These are phyloP conservation scores for Micrasema longulum DNA, from an alignment of 1,140 invertebrate genomes.

Conservation along the genomic window DNA sequence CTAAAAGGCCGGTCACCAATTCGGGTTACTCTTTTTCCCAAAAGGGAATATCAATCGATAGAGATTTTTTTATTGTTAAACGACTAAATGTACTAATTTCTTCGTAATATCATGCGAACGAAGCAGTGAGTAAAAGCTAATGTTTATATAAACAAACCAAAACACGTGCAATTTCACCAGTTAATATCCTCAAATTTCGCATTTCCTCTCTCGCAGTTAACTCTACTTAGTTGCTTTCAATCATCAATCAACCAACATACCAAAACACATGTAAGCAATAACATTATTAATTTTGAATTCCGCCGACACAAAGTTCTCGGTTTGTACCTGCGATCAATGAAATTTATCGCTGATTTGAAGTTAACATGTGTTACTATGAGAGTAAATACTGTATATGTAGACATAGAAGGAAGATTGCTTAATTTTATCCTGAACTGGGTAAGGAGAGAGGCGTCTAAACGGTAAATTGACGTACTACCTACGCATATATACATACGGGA, in stretches of 20 bases:
- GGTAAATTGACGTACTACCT: too few relatives aligned
- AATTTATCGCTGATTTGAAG: conserved; percentile 1
- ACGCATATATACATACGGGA: too few relatives aligned
- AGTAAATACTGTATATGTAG: conserved; percentile 15
- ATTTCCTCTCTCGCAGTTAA: background rate
- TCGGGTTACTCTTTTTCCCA: too few relatives aligned
- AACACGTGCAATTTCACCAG: too few relatives aligned
- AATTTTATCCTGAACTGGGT: conserved; percentile 3
- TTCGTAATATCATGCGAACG: background rate
- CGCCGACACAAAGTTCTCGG: background rate
- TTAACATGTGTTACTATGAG: conserved; percentile 6
- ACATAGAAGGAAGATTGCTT: conserved; percentile 4
- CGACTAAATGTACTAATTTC: too few relatives aligned
- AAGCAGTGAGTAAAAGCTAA: too few relatives aligned
- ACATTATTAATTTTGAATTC: background rate
- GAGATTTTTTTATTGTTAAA: too few relatives aligned
- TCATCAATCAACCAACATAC: background rate
- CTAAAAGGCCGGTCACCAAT: too few relatives aligned
- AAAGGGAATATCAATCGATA: too few relatives aligned
- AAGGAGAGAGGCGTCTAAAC: too few relatives aligned
- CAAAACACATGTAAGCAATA: background rate
- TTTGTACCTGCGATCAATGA: background rate
- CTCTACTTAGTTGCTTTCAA: background rate
- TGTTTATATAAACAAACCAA: too few relatives aligned
- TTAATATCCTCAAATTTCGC: too few relatives aligned